phyloP scores from a whole-genome alignment of 2,797 vertebrate genomes.

The Lerista edwardsae region DNA sequence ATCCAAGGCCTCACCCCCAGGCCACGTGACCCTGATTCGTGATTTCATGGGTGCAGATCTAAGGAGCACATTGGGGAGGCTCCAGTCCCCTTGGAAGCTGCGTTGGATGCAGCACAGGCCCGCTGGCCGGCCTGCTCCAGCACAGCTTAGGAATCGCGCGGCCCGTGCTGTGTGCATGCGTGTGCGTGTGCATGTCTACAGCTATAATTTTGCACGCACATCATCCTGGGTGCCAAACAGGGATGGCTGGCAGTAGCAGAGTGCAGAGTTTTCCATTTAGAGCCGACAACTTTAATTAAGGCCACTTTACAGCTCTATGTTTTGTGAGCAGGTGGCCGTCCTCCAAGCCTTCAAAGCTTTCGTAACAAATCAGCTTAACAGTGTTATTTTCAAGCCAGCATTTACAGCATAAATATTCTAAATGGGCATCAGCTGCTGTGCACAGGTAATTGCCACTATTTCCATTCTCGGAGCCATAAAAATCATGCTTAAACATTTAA shows the following conservation, averaged over 20 bases:
- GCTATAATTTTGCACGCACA: conserved; percentile 6
- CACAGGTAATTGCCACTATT: conserved; percentile 20
- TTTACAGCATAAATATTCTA: conserved; percentile 31
- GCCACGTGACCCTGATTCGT: too few species aligned
- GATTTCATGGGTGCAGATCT: too few species aligned
- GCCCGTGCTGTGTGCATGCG: too few species aligned
- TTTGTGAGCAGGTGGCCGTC: conserved; percentile 34
- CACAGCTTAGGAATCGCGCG: too few species aligned
- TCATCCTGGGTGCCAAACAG: not conserved
- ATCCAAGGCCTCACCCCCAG: too few species aligned
- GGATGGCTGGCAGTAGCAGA: not conserved
- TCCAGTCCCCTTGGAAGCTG: too few species aligned
- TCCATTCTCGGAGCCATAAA: conserved; percentile 20
- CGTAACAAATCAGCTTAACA: conserved; percentile 28
- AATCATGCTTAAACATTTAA: not conserved
- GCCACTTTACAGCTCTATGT: conserved; percentile 19
- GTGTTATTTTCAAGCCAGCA: conserved; percentile 11
- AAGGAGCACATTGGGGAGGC: too few species aligned
- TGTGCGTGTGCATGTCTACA: not conserved
- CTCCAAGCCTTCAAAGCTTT: conserved; percentile 29
- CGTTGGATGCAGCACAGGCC: too few species aligned
- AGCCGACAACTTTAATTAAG: conserved; percentile 43
- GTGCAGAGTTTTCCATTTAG: conserved; percentile 37
- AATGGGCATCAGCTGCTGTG: conserved; percentile 32
- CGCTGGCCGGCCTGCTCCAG: too few species aligned